These are phyloP conservation scores for Myiotriccus ornatus DNA, from an alignment of 2,797 vertebrate species.

Conservation along the genomic window DNA sequence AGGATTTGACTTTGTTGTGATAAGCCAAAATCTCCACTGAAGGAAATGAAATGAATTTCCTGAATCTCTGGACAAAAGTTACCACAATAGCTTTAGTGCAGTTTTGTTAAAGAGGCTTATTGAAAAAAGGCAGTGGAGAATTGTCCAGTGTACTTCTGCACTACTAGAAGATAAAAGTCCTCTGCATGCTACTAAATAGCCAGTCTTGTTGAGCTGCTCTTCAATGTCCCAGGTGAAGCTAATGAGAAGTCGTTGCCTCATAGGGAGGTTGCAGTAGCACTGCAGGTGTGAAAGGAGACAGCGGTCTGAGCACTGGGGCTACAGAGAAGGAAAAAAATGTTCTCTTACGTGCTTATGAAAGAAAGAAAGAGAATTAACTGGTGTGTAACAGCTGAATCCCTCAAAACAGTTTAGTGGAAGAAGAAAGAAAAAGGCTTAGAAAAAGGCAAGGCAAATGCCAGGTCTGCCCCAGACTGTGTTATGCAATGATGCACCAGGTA, in stretches of 20 bases:
- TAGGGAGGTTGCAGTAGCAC: neutral
- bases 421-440: neutral
- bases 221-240: neutral
- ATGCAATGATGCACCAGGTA: neutral
- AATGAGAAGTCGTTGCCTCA: neutral
- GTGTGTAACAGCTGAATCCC: neutral
- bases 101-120: neutral
- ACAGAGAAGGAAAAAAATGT: neutral
- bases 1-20: conserved; percentile 23
- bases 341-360: neutral
- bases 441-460: neutral
- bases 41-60: conserved; percentile 56
- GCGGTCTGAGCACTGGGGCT: neutral
- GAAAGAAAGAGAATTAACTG: neutral
- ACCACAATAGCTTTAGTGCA: neutral
- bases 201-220: neutral
- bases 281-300: neutral
- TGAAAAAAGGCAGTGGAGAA: neutral
- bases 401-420: neutral
- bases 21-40: neutral
- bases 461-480: neutral
- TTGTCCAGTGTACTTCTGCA: neutral
- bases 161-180: neutral
- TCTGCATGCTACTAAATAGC: neutral
- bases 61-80: conserved; percentile 2